A percentile compares a stretch with the other conserved stretches of the same genome.
Evolutionary conservation across 2,888 invertebrate genomes (phyloP).

Genomic region (Ceratothoa steindachneri): DNA sequence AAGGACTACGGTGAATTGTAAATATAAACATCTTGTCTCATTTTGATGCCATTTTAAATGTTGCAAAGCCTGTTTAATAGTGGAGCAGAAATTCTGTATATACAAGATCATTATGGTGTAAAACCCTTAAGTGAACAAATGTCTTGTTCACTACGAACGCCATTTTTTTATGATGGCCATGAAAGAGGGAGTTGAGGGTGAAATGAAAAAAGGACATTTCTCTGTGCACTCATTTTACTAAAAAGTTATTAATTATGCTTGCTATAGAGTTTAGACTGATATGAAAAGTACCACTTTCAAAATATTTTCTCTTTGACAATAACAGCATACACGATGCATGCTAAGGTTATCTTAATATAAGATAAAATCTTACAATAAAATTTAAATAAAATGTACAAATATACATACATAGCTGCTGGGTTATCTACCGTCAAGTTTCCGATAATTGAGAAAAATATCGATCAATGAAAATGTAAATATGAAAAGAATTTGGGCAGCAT

Average conservation of each 20-base stretch:
- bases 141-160: too few species aligned
- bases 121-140: too few species aligned
- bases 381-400: not conserved
- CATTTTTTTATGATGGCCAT: too few species aligned
- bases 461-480: too few species aligned
- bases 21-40: not conserved
- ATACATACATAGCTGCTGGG: not conserved
- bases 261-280: constrained; percentile 5
- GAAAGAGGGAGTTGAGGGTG: too few species aligned
- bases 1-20: not conserved
- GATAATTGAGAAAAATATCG: too few species aligned
- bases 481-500: too few species aligned
- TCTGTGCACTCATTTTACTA: constrained; percentile 10
- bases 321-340: not conserved
- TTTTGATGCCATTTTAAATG: not conserved
- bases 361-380: not conserved
- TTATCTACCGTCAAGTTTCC: too few species aligned
- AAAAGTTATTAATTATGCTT: constrained; percentile 12
- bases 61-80: not conserved
- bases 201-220: not conserved
- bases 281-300: constrained; percentile 1
- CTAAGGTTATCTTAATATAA: not conserved
- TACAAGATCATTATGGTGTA: too few species aligned
- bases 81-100: not conserved
- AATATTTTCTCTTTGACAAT: constrained; percentile 1